These are phyloP conservation scores for Pheosia tremula DNA, from an alignment of 2,888 invertebrate species.

Conservation along the genomic window DNA sequence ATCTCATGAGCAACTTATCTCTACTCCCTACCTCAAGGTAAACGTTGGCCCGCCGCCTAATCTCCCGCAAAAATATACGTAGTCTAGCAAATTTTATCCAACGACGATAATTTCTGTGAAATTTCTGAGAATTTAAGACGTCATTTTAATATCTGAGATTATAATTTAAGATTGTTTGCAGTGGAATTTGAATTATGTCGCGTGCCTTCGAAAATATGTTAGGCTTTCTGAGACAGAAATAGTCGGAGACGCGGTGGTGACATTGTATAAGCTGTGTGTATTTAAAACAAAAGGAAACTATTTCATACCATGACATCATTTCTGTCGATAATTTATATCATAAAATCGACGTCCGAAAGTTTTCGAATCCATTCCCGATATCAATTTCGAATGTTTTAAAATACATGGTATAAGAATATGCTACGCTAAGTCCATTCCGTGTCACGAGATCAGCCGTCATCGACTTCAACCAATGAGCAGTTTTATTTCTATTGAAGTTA, in stretches of 20 bases:
- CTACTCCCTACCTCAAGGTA: constrained; percentile 6
- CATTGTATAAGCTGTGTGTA: background rate
- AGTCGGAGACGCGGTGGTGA: background rate
- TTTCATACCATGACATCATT: no score
- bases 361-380: no score
- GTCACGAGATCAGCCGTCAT: no score
- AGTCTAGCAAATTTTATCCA: background rate
- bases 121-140: constrained; percentile 2
- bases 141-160: constrained; percentile 1
- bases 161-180: constrained; percentile 5
- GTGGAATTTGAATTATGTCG: constrained; percentile 5
- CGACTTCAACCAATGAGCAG: no score
- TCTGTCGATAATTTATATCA: no score
- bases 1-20: constrained; percentile 7
- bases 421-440: no score
- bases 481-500: no score
- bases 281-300: no score
- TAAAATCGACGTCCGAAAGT: no score
- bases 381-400: no score
- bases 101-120: background rate
- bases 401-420: no score
- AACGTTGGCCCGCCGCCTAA: background rate
- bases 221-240: background rate
- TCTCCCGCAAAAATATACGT: constrained; percentile 7
- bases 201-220: constrained; percentile 4